These are phyloP conservation scores for Betta splendens DNA, from an alignment of 2,797 vertebrate species.

Conservation along the genomic window DNA sequence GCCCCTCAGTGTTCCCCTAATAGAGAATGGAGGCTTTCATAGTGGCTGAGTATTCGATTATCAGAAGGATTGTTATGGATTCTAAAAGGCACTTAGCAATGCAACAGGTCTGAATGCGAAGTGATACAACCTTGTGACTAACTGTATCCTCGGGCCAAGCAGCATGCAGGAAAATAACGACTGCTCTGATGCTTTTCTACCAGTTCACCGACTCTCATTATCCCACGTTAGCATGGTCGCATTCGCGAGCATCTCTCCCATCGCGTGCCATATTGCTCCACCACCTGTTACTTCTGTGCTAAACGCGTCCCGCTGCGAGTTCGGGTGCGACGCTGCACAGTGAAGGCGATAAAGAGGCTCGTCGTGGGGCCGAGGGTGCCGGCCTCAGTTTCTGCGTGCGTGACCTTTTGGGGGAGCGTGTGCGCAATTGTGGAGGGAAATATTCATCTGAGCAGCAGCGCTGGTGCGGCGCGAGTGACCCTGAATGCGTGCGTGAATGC, in stretches of 20 bases:
- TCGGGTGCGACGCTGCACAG: conserved; percentile 7
- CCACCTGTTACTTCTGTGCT: conserved; percentile 14
- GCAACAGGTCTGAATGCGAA: conserved; percentile 6
- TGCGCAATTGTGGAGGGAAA: conserved; percentile 39
- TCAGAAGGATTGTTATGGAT: conserved; percentile 29
- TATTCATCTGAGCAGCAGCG: conserved; percentile 32
- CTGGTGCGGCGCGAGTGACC: conserved; percentile 52
- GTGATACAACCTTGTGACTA: conserved; percentile 1
- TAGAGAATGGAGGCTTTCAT: conserved; percentile 32
- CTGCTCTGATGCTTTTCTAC: conserved; percentile 7
- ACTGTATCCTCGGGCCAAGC: conserved; percentile 7
- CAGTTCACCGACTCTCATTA: not conserved
- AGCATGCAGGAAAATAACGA: not conserved
- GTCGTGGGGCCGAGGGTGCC: conserved; percentile 17
- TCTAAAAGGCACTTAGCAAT: conserved; percentile 26
- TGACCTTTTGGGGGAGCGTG: conserved; percentile 18
- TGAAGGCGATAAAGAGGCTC: conserved; percentile 31
- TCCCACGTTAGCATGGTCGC: not conserved
- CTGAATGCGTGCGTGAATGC: conserved; percentile 49
- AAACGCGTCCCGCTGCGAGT: conserved; percentile 8
- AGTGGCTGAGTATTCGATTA: conserved; percentile 45
- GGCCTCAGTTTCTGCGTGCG: conserved; percentile 29
- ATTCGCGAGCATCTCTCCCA: not conserved
- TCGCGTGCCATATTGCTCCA: conserved; percentile 17
- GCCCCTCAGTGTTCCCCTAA: conserved; percentile 30